Conservation (phyloP, 2,797 vertebrate genomes). For the Chrysolophus pictus region DNA sequence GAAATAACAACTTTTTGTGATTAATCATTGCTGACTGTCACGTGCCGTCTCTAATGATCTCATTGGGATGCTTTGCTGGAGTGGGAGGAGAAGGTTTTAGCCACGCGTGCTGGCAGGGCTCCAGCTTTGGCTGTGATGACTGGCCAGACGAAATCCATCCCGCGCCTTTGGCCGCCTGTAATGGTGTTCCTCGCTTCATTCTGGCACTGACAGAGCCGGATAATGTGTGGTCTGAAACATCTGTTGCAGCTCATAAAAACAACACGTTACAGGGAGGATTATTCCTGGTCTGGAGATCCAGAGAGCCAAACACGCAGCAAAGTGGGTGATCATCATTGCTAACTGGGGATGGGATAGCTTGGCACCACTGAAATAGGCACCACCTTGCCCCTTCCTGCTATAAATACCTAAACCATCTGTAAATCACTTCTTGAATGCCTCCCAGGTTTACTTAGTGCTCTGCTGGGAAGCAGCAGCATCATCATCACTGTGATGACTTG, state of each 20-base stretch:
- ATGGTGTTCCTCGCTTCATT: neutral
- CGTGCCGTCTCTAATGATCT: neutral
- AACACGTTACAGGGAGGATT: rapidly evolving
- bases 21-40: neutral
- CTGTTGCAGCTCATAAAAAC: neutral
- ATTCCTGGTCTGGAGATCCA: neutral
- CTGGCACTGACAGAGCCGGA: neutral
- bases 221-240: neutral
- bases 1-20: neutral
- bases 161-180: rapidly evolving
- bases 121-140: neutral
- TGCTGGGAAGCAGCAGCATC: neutral
- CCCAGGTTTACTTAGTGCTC: neutral
- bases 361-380: neutral
- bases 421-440: neutral
- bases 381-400: rapidly evolving
- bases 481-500: neutral
- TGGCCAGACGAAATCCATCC: neutral
- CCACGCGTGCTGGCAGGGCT: neutral
- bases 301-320: neutral
- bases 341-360: neutral
- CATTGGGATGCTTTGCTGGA: conserved; percentile 21
- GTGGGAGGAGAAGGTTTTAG: neutral
- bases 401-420: neutral
- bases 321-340: neutral